Percentiles rank a stretch among this genome's conserved stretches.
These are phyloP conservation scores for Naso thynnoides DNA, from an alignment of 2,797 vertebrate genomes.

Conservation along the genomic window DNA sequence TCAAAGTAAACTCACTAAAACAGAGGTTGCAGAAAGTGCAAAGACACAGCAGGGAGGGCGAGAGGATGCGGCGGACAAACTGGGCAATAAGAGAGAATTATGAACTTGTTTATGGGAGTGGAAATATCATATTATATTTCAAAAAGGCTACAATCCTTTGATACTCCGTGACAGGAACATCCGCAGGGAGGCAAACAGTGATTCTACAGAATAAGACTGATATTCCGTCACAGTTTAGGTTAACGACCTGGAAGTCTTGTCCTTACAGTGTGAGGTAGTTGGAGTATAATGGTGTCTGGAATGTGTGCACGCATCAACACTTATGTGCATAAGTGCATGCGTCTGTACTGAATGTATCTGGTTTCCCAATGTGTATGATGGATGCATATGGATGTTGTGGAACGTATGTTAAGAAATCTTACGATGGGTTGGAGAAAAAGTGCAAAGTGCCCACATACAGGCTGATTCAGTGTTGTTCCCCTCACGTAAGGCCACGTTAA, in stretches of 20 bases:
- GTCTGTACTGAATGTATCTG: constrained; percentile 31
- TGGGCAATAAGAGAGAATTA: constrained; percentile 79
- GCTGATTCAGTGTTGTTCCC: neutral
- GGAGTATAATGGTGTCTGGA: constrained; percentile 50
- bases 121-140: constrained; percentile 74
- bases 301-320: constrained; percentile 40
- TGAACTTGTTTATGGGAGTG: constrained; percentile 73
- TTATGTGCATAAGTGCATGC: constrained; percentile 40
- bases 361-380: constrained; percentile 33
- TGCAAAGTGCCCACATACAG: neutral
- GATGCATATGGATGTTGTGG: constrained; percentile 17
- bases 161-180: constrained; percentile 78
- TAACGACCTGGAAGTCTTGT: constrained; percentile 78
- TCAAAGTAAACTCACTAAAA: constrained; percentile 64
- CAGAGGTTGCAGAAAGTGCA: constrained; percentile 75
- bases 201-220: constrained; percentile 66
- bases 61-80: constrained; percentile 64
- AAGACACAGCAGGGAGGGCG: constrained; percentile 61
- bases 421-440: neutral
- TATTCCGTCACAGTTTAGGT: constrained; percentile 66
- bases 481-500: too few relatives aligned
- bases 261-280: constrained; percentile 63
- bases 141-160: constrained; percentile 71
- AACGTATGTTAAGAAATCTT: constrained; percentile 2
- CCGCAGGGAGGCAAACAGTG: constrained; percentile 66